Percentiles rank a stretch among this genome's conserved stretches.
phyloP scores from a whole-genome alignment of 2,888 invertebrate genomes.

The Eutolmus rufibarbis region DNA sequence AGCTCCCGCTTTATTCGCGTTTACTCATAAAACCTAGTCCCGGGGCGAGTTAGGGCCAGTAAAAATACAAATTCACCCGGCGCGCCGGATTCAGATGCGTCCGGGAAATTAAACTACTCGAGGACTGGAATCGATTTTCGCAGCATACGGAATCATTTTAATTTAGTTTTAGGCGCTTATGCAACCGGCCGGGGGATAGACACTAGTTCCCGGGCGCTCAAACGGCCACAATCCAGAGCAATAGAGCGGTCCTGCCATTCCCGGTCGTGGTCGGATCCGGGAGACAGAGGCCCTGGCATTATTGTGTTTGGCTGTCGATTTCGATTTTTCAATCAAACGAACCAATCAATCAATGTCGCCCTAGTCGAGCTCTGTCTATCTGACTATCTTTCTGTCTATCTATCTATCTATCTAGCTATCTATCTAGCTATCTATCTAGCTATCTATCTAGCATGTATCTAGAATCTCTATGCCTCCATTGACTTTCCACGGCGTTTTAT shows the following conservation, averaged over 20 bases:
- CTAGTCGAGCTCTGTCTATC: neutral
- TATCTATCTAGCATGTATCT: neutral
- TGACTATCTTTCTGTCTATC: neutral
- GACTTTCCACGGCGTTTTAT: neutral
- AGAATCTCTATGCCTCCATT: neutral
- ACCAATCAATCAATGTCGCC: slow-evolving; percentile 43
- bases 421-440: neutral
- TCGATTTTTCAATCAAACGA: slow-evolving; percentile 44
- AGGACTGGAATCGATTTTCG: slow-evolving; percentile 8
- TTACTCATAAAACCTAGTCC: neutral
- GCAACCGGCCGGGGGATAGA: neutral
- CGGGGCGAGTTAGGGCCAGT: neutral
- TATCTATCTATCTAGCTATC: neutral
- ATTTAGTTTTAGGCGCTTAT: slow-evolving; percentile 12
- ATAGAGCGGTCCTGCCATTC: neutral
- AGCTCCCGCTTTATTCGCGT: neutral
- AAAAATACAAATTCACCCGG: neutral
- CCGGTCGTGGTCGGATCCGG: neutral
- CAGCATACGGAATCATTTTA: slow-evolving; percentile 14
- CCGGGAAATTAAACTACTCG: neutral
- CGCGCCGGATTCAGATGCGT: neutral
- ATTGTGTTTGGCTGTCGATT: slow-evolving; percentile 34
- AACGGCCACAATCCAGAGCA: neutral
- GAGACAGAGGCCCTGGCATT: neutral
- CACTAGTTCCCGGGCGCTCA: neutral